These are phyloP conservation scores for Melipona quadrifasciata DNA, from an alignment of 1,140 invertebrate genomes.

Conservation along the genomic window DNA sequence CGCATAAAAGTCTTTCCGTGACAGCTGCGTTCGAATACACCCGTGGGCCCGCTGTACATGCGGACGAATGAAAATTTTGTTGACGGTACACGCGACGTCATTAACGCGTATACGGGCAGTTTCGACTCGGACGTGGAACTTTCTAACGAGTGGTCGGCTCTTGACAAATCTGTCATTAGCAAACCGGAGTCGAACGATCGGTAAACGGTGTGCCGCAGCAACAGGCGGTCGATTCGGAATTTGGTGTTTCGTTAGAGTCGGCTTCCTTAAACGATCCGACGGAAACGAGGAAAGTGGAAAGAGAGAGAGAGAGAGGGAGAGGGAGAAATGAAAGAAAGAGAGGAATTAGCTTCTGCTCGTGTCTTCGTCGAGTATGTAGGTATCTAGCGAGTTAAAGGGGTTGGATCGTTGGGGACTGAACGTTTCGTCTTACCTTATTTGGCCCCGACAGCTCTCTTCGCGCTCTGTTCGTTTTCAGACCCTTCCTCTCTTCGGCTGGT, in stretches of 20 bases:
- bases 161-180: constrained; percentile 55
- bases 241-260: background rate
- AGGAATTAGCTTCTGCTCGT: background rate
- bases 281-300: background rate
- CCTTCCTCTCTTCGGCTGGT: background rate
- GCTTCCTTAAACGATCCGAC: background rate
- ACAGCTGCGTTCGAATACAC: too few relatives aligned
- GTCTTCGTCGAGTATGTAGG: background rate
- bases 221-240: constrained; percentile 14
- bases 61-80: constrained; percentile 9
- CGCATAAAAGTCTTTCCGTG: too few relatives aligned
- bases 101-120: constrained; percentile 34
- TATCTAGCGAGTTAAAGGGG: background rate
- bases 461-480: background rate
- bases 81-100: constrained; percentile 2
- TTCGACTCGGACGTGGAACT: constrained; percentile 50
- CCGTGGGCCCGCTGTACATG: background rate
- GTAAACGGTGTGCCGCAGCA: background rate
- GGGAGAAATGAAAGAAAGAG: too few relatives aligned
- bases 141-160: constrained; percentile 40
- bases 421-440: background rate
- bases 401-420: background rate
- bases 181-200: constrained; percentile 26
- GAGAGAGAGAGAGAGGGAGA: too few relatives aligned
- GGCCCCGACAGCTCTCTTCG: background rate